phyloP scores from a whole-genome alignment of 2,888 invertebrate genomes.

The Crocallis elinguaria region DNA sequence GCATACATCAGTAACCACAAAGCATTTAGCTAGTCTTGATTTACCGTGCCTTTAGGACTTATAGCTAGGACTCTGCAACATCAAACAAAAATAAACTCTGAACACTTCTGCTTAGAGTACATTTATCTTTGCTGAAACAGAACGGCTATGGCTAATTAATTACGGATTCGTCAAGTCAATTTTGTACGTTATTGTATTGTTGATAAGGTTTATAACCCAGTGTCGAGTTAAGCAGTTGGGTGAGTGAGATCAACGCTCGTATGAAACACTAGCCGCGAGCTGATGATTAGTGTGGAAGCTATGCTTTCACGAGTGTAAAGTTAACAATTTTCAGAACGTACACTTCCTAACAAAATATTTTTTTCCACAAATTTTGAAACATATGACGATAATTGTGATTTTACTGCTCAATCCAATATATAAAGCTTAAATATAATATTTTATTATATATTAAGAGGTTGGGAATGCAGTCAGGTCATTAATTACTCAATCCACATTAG shows the following conservation, averaged over 20 bases:
- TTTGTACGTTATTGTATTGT: neutral
- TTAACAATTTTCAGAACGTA: conserved; percentile 1
- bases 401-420: too few relatives aligned
- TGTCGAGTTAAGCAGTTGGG: conserved; percentile 38
- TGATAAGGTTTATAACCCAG: conserved; percentile 23
- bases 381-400: too few relatives aligned
- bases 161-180: neutral
- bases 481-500: too few relatives aligned
- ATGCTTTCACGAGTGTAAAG: conserved; percentile 1
- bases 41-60: conserved; percentile 35
- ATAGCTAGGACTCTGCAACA: conserved; percentile 37
- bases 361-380: too few relatives aligned
- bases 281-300: conserved; percentile 54
- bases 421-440: too few relatives aligned
- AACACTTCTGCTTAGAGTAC: neutral
- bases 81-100: neutral
- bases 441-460: too few relatives aligned
- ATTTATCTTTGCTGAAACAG: neutral
- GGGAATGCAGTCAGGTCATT: too few relatives aligned
- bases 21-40: conserved; percentile 44
- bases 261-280: conserved; percentile 63
- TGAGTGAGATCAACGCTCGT: conserved; percentile 60
- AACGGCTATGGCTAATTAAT: conserved; percentile 8
- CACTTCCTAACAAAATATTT: neutral
- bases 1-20: conserved; percentile 52